Evolutionary conservation across 2,113 vertebrate genomes (phyloP), one percentile per base, ranked within the genome.

Genomic region (Leptobrachium ailaonicum): DNA sequence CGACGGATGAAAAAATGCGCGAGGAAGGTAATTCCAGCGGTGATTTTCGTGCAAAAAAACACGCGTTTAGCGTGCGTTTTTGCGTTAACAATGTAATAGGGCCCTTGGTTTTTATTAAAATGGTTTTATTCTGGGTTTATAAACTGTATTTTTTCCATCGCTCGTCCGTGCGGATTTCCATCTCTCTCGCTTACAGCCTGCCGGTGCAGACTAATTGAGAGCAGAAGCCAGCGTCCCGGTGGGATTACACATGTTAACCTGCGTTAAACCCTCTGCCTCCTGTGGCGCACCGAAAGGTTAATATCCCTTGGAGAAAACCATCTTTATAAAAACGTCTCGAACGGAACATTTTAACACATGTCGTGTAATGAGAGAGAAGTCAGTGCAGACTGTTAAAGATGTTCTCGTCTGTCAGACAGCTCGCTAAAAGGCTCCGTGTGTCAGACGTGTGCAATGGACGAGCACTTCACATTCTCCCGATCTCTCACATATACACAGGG

Each of bases 331-430:
- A 56, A 66, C 44, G 71, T 80, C 79, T 69, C 64, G 42, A 69
- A 69, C 79, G 75, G 72, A 80, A 67, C 71, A 75, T 69, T 81
- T 68, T 75, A 81, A 81, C 79, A 81, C 72, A 69, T 81, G 79
- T 74, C 69, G 66, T 32, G 47, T 45, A 45, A 74, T 68, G 64
- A 41, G 71, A 74, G 71, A 41, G 63, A 40, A 64, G 60, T 20
- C 64, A 12, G 41, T 13, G 32, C 41, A 66, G 71, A 41, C 71
- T 73, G 62, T 80, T 72, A 80, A 80, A 74, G 71, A 74, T 80
- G 79, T 75, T 60, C 66, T 62, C 40, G 73, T 75, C 71, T 75
- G 79, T 81, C 71, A 75, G 72, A 69, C 79, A 74, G 53, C 63
- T 80, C 76, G 71, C 71, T 80, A 80, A 69, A 58, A 45, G 63